Base-by-base conservation (phyloP, 92 coral and sea anemone genomes). In the Isaurus tuberculatus region DNA sequence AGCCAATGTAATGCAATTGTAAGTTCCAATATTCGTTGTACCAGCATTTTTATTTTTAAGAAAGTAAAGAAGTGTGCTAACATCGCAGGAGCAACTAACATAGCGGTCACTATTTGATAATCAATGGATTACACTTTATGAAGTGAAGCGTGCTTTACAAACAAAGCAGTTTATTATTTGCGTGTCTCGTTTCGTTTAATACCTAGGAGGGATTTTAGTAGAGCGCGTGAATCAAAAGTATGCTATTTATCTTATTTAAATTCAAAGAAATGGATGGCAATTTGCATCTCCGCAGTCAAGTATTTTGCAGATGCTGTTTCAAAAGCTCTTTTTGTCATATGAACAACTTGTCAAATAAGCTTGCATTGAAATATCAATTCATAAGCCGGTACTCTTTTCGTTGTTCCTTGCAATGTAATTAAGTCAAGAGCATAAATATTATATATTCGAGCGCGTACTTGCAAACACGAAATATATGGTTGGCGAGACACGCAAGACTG, bases 81-180 rank as follows among this genome's bases (percentile, higher is more conserved):
- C 20, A n/a, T 13, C 22, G 22, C 9, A 32, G 58, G 43, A 19
- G 58, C 4, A 25, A 36, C 9, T n/a, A 3, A 20, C 28, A 43
- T 60, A 23, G 78, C 17, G 46, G 43, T 31, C 40, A 44, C 60
- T 43, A 57, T 71, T 71, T 40, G 22, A 1, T 20, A 71, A 43
- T 3, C 7, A 40, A 10, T 7, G 36, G 32, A 63, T 63, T 37
- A 40, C 27, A 25, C 8, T 70, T 37, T 37, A 31, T 43, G 77
- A 72, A 43, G n/a, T 42, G 78, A 44, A 72, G 82, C 82, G 82
- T 77, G 70, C 46, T 55, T 23, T 17, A 5, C 27, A 46, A 49
- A 53, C 48, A 49, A 77, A 77, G 55, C 22, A 77, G 16, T 34
- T 36, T 55, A 72, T 72, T 72, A 72, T 4, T 57, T 29, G 36